Percentiles rank a stretch among this genome's conserved stretches.
These are phyloP conservation scores for Galago senegalensis DNA, from an alignment of 2,797 vertebrate species.

Conservation along the genomic window DNA sequence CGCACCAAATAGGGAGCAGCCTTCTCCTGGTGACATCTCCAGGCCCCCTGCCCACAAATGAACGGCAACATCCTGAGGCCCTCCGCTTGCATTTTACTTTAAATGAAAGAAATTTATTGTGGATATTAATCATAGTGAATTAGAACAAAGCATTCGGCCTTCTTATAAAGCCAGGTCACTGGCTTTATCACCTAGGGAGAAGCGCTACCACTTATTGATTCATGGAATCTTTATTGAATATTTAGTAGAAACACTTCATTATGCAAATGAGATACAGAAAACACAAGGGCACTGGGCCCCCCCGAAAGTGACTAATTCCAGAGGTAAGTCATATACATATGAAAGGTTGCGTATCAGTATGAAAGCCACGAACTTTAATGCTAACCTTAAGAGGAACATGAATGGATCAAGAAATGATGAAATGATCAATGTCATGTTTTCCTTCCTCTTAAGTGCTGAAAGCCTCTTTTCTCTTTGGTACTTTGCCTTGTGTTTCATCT, in stretches of 20 bases:
- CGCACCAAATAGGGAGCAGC: background rate
- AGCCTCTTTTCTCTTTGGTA: background rate
- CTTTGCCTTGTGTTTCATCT: slow-evolving; percentile 62
- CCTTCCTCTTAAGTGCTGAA: background rate
- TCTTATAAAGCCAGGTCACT: slow-evolving; percentile 13
- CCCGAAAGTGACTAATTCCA: background rate
- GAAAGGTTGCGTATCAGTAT: slow-evolving; percentile 7
- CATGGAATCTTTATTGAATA: slow-evolving; percentile 61
- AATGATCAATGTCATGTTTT: slow-evolving; percentile 9
- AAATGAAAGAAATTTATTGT: slow-evolving; percentile 15
- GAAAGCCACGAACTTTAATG: slow-evolving; percentile 46
- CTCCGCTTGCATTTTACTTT: slow-evolving; percentile 22
- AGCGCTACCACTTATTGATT: slow-evolving; percentile 42
- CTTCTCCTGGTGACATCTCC: background rate
- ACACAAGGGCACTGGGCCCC: background rate
- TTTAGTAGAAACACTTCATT: background rate
- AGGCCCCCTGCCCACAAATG: background rate
- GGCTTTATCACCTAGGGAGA: slow-evolving; percentile 35
- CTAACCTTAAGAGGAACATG: background rate
- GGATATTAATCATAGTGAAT: background rate
- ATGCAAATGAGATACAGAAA: slow-evolving; percentile 44
- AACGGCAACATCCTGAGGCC: background rate
- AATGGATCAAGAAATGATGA: slow-evolving; percentile 30
- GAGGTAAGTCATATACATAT: background rate
- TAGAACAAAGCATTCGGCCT: slow-evolving; percentile 41